Evolutionary conservation across 1,140 invertebrate genomes (phyloP), one percentile per base, ranked within the genome.

Genomic region (Sinella curviseta): DNA sequence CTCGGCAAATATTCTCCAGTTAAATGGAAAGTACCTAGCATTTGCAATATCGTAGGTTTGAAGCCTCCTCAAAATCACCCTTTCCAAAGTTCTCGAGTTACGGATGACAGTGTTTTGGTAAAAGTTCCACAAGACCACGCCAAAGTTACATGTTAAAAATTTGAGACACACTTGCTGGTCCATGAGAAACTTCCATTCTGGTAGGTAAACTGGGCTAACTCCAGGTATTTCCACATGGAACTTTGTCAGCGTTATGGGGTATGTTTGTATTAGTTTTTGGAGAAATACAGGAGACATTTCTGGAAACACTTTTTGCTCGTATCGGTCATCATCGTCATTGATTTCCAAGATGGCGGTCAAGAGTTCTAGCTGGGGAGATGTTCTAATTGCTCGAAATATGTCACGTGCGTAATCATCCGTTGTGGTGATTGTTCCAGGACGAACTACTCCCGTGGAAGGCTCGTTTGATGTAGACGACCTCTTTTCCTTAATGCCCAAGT

Each of bases 61-160:
- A 14, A 75, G 20, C 2, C 74, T 2, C 14, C 74, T 4, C 2
- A 75, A 24, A 26, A 48, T 54, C 2, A 75, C 26, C 1, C 24
- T 8, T 26, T 36, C 36, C 74, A 75, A 30, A 8, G 74, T 75
- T 16, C 16, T 36, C 14, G 24, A 20, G 24, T 75, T 75, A 26
- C 39, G 34, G n/a, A 24, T n/a, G 20, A 75, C 31, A n/a, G 2
- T 4, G 24, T 26, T 75, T 48, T 75, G 16, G 39, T 79, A 79
- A 39, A 76, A 79, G 17, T 17, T 34, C 78, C 78, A 79, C 14
- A 79, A 16, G n/a, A 79, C 35, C 12, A 34, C 30, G 2, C 78
- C 78, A 79, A 79, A 79, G 31, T 75, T 75, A 26, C 78, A 79
- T 20, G 76, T 79, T 28, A 79, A 30, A 16, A 55, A 33, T 48